Evolutionary conservation across 1,140 invertebrate genomes (phyloP).

Genomic region (Drosophila hydei): DNA sequence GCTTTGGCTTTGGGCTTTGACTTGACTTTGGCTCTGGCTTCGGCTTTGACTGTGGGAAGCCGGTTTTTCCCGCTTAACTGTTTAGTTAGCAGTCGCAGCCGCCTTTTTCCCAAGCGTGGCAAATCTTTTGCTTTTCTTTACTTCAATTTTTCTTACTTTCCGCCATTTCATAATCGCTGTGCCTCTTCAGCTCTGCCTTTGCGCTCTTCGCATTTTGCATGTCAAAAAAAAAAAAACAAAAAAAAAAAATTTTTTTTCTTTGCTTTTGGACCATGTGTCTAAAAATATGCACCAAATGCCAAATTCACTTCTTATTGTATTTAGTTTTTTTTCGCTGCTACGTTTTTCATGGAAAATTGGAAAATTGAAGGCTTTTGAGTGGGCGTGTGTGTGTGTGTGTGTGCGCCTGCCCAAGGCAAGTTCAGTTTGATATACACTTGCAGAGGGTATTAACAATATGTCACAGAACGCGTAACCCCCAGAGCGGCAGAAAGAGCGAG

Average conservation of each 20-base stretch:
- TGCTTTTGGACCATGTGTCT: conserved; percentile 54
- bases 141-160: conserved; percentile 20
- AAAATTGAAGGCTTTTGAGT: conserved; percentile 34
- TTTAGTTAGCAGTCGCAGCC: conserved; percentile 23
- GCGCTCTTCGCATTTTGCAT: conserved; percentile 49
- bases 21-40: conserved; percentile 16
- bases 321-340: not conserved
- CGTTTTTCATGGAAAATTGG: conserved; percentile 54
- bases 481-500: not conserved
- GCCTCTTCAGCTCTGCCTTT: conserved; percentile 37
- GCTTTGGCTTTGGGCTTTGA: conserved; percentile 14
- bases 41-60: conserved; percentile 32
- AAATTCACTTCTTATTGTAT: conserved; percentile 56
- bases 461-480: not conserved
- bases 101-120: conserved; percentile 25
- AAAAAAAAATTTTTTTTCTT: conserved; percentile 18
- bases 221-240: conserved; percentile 21
- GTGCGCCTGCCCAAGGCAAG: not conserved
- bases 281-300: conserved; percentile 46
- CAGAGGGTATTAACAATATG: not conserved
- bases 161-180: conserved; percentile 65
- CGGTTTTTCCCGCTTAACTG: conserved; percentile 38
- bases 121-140: conserved; percentile 32
- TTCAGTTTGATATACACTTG: conserved; percentile 22
- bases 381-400: conserved; percentile 4